Evolutionary conservation across 1,140 invertebrate genomes (phyloP).

Genomic region (Apis cerana): DNA sequence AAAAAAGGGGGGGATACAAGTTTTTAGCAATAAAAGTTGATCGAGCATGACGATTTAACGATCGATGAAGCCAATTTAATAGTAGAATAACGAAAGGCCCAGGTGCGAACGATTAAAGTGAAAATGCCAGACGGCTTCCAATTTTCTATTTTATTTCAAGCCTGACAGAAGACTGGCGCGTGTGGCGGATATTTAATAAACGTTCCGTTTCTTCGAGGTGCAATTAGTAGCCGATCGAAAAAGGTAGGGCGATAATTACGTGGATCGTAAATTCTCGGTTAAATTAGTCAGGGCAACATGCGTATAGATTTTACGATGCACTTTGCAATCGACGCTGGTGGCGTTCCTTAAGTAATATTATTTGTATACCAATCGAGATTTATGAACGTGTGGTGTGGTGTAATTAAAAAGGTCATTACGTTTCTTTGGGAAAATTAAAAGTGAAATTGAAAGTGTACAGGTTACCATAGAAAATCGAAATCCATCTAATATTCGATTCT

Average conservation of each 20-base stretch:
- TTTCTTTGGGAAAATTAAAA: no score
- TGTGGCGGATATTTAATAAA: background rate
- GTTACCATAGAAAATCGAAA: no score
- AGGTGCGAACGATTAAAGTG: constrained; percentile 18
- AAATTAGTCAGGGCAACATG: background rate
- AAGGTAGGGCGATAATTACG: background rate
- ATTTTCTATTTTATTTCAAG: constrained; percentile 5
- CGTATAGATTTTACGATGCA: background rate
- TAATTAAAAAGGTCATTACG: no score
- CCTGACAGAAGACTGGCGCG: background rate
- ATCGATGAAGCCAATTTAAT: background rate
- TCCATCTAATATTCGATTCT: no score
- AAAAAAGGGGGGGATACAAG: background rate
- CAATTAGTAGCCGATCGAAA: background rate
- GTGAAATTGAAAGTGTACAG: no score
- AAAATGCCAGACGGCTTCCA: background rate
- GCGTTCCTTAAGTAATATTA: no score
- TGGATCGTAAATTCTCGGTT: background rate
- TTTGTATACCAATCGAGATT: no score
- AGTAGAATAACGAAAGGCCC: background rate
- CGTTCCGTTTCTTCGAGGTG: background rate
- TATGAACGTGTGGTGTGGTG: no score
- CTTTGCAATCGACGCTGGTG: background rate
- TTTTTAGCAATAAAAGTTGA: background rate
- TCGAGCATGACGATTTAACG: background rate